Base-by-base conservation (phyloP, 2,888 invertebrate species). In the Oasisia sp. region DNA sequence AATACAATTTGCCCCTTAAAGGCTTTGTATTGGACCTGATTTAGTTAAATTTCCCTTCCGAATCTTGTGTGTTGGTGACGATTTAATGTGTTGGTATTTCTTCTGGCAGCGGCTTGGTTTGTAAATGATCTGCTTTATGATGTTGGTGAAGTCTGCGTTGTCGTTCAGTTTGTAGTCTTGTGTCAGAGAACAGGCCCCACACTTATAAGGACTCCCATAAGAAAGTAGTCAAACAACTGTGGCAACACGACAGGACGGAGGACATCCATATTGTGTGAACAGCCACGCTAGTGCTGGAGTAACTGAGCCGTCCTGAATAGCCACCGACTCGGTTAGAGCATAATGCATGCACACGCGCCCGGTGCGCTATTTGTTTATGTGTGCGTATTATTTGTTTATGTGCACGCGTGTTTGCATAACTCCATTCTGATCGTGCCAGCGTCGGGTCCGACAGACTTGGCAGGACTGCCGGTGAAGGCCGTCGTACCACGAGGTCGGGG, bases 381-480 rank as follows among this genome's bases (percentile, higher is more conserved):
- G 74, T 74, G 74, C 74, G n/a, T 74, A 74, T 74, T 74, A 74
- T 74, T 74, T 74, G 74, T 74, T 74, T 74, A 74, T 74, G 74
- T 74, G 74, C 74, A 74, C 27, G 74, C 74, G 74, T 74, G 74
- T 74, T 74, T 74, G 74, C 74, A 74, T 74, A 74, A 74, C 27
- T 74, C 74, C 74, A 74, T 74, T 74, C 74, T 74, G 19, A 27
- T 74, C 27, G 7, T 19, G 5, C 74, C 27, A 27, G 74, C 74
- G 19, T 74, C 19, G 74, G 27, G 74, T 74, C 74, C 74, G 7
- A 19, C 74, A 74, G 74, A 74, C 74, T 74, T 74, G 74, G 74
- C 74, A 74, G 27, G 74, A 7, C 27, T 0, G 27, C 27, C 74
- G 19, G 74, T 74, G 19, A 27, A 74, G 74, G 74, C 74, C 74